These are phyloP conservation scores for Odontamblyopus rebecca DNA, from an alignment of 2,797 vertebrate species.

Conservation along the genomic window DNA sequence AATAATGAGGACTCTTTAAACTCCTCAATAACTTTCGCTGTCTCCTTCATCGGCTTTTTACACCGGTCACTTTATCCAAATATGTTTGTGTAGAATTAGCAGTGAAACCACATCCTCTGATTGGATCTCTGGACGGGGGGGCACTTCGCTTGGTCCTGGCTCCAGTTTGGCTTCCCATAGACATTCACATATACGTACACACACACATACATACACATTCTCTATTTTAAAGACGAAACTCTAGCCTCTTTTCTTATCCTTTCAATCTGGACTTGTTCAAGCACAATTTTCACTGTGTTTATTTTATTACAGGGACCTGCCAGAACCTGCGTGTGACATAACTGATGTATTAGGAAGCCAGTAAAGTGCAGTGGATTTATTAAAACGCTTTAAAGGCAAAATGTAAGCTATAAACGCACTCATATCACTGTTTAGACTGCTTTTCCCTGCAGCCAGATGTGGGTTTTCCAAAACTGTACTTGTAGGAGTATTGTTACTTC, in stretches of 20 bases:
- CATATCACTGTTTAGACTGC: slow-evolving; percentile 30
- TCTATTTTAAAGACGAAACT: slow-evolving; percentile 38
- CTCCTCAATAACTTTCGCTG: slow-evolving; percentile 13
- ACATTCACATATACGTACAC: slow-evolving; percentile 10
- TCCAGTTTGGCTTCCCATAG: slow-evolving; percentile 24
- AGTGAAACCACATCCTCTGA: slow-evolving; percentile 73
- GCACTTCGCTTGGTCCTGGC: slow-evolving; percentile 53
- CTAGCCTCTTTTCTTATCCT: slow-evolving; percentile 20
- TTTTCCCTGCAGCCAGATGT: slow-evolving; percentile 18
- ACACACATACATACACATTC: slow-evolving; percentile 9
- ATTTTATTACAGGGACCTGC: slow-evolving; percentile 24
- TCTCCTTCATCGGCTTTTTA: not conserved
- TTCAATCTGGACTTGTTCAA: slow-evolving; percentile 26
- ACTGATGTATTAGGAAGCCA: slow-evolving; percentile 14
- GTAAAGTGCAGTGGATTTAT: slow-evolving; percentile 19
- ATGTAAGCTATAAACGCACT: slow-evolving; percentile 18
- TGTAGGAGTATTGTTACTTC: not conserved
- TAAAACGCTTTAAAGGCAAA: slow-evolving; percentile 25
- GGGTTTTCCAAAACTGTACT: too few species aligned
- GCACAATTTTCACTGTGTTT: slow-evolving; percentile 30
- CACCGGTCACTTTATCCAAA: slow-evolving; percentile 33
- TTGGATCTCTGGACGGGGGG: slow-evolving; percentile 65
- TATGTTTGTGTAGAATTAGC: slow-evolving; percentile 66
- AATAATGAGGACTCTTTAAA: too few species aligned
- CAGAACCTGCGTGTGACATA: slow-evolving; percentile 9